Percentiles rank a stretch among this genome's conserved stretches.
phyloP scores from a whole-genome alignment of 2,113 vertebrate genomes.

The Tupaia chinensis region DNA sequence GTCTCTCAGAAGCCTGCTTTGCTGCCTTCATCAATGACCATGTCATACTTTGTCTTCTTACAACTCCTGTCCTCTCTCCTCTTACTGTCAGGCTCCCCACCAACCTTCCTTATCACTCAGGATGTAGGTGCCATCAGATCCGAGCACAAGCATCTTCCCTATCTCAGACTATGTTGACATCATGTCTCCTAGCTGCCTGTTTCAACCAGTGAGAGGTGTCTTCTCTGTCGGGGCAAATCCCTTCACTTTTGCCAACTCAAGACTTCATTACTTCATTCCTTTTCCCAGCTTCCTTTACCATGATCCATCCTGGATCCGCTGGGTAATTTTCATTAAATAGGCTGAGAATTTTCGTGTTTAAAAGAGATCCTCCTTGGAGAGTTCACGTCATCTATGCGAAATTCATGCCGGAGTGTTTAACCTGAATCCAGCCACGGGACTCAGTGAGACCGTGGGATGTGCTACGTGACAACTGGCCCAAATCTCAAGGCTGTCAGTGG shows the following conservation, averaged over 20 bases:
- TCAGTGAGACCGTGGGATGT: constrained; percentile 6
- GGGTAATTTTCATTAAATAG: not conserved
- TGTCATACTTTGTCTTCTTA: not conserved
- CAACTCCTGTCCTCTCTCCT: not conserved
- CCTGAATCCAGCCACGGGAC: constrained; percentile 36
- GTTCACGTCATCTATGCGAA: not conserved
- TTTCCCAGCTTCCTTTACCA: not conserved
- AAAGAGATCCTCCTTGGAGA: not conserved
- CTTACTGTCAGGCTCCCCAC: not conserved
- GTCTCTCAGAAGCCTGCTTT: constrained; percentile 23
- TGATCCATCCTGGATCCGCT: not conserved
- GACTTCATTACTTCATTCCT: not conserved
- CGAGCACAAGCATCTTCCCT: not conserved
- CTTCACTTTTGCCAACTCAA: not conserved
- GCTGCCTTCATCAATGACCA: not conserved
- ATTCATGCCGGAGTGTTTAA: constrained; percentile 30
- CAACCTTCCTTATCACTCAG: not conserved
- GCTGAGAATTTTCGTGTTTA: not conserved
- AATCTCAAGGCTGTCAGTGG: not conserved
- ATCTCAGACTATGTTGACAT: not conserved
- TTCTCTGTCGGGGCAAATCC: not conserved
- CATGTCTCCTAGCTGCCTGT: not conserved
- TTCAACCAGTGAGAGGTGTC: not conserved
- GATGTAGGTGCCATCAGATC: not conserved
- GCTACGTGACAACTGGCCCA: not conserved